Conservation (phyloP, 1,140 invertebrate species). For the Aricia agestis region DNA sequence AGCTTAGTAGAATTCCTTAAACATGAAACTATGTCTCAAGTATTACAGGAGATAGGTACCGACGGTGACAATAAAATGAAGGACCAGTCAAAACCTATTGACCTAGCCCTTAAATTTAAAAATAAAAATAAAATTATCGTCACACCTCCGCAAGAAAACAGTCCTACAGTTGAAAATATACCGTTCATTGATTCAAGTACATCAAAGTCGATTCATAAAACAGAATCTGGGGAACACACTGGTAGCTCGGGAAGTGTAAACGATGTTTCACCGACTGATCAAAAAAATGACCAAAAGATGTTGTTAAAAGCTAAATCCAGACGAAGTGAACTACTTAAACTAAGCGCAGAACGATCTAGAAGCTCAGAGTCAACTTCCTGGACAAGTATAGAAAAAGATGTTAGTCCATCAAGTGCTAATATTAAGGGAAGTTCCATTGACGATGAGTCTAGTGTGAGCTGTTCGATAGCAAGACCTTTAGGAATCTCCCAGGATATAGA, state of each 20-base stretch:
- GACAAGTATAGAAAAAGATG: slow-evolving; percentile 79
- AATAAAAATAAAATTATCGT: slow-evolving; percentile 76
- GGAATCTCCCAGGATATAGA: slow-evolving; percentile 85
- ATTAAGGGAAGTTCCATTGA: slow-evolving; percentile 80
- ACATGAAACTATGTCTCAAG: slow-evolving; percentile 66
- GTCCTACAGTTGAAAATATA: slow-evolving; percentile 72
- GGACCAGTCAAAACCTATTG: slow-evolving; percentile 42
- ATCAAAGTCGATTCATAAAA: slow-evolving; percentile 59
- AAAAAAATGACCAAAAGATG: slow-evolving; percentile 54
- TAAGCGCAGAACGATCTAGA: slow-evolving; percentile 79
- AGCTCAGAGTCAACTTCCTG: slow-evolving; percentile 81
- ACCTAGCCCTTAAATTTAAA: slow-evolving; percentile 64
- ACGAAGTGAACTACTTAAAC: slow-evolving; percentile 76
- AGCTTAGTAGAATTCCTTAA: slow-evolving; percentile 72
- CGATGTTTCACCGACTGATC: slow-evolving; percentile 63
- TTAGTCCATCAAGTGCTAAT: slow-evolving; percentile 77
- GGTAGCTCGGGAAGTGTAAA: slow-evolving; percentile 64
- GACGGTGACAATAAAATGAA: slow-evolving; percentile 45
- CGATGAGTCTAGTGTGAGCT: slow-evolving; percentile 87
- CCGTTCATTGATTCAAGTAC: slow-evolving; percentile 67
- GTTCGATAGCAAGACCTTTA: slow-evolving; percentile 84
- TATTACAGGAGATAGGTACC: slow-evolving; percentile 54
- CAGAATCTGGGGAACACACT: slow-evolving; percentile 65
- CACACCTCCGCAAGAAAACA: slow-evolving; percentile 73
- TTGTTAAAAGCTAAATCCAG: slow-evolving; percentile 69